Conservation (phyloP, 1,140 invertebrate species). For the Drosophila navojoa region DNA sequence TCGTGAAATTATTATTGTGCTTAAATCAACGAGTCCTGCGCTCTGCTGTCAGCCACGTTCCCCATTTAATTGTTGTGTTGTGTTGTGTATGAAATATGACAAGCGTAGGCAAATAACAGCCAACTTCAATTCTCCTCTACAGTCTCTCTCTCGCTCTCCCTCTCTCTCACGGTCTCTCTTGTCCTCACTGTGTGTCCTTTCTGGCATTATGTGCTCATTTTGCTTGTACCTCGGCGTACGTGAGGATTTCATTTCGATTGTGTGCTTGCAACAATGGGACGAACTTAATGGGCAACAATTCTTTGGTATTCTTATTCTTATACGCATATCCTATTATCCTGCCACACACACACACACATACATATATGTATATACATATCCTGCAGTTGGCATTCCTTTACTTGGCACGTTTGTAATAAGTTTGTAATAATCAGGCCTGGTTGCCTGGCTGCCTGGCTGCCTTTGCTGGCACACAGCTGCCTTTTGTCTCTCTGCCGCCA, state of each 20-base stretch:
- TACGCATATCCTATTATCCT: constrained; percentile 31
- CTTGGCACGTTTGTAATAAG: constrained; percentile 49
- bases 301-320: constrained; percentile 34
- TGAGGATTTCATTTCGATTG: constrained; percentile 55
- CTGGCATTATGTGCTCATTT: constrained; percentile 59
- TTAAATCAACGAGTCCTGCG: constrained; percentile 45
- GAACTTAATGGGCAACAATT: constrained; percentile 43
- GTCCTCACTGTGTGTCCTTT: constrained; percentile 34
- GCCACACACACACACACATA: not conserved
- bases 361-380: constrained; percentile 11
- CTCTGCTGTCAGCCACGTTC: constrained; percentile 55
- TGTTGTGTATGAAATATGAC: constrained; percentile 66
- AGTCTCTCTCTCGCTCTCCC: not conserved
- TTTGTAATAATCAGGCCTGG: constrained; percentile 52
- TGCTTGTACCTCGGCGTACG: constrained; percentile 47
- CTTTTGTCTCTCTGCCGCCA: constrained; percentile 29
- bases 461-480: constrained; percentile 30
- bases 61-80: constrained; percentile 63
- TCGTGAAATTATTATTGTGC: constrained; percentile 69
- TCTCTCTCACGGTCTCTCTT: not conserved
- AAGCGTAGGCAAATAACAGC: constrained; percentile 55
- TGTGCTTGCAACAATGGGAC: constrained; percentile 55
- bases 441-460: not conserved
- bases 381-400: constrained; percentile 18
- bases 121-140: not conserved